Percentiles rank a stretch among this genome's conserved stretches.
Evolutionary conservation across 2,113 vertebrate species (phyloP).

Genomic region (Rhinopomastus cyanomelas): DNA sequence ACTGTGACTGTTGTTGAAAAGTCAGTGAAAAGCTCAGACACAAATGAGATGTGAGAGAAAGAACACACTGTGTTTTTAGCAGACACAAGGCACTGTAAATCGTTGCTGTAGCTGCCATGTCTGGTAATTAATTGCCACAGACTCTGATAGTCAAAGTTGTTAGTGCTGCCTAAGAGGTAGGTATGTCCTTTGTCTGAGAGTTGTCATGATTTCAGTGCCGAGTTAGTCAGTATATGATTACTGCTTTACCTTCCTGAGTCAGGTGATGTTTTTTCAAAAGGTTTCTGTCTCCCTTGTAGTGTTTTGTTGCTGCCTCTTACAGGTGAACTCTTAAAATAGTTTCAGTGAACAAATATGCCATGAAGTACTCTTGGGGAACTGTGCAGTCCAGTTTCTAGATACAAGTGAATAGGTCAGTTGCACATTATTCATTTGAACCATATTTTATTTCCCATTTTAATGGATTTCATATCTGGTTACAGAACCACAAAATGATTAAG

Average conservation of each 20-base stretch:
- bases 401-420: background rate
- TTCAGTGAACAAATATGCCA: background rate
- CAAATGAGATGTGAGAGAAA: background rate
- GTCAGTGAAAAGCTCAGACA: background rate
- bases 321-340: slow-evolving; percentile 5
- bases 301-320: background rate
- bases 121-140: background rate
- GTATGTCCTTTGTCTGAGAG: background rate
- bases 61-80: background rate
- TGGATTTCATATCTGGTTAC: background rate
- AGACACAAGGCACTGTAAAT: background rate
- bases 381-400: background rate
- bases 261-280: background rate
- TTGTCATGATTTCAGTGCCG: background rate
- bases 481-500: background rate
- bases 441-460: background rate
- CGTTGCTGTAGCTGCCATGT: background rate
- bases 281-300: background rate
- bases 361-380: background rate
- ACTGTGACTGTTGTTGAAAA: background rate
- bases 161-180: background rate
- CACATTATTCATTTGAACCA: background rate
- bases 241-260: background rate
- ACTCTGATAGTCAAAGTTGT: background rate
- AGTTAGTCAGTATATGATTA: background rate